Conservation (phyloP, 2,797 vertebrate species). For the Notolepis coatsorum region DNA sequence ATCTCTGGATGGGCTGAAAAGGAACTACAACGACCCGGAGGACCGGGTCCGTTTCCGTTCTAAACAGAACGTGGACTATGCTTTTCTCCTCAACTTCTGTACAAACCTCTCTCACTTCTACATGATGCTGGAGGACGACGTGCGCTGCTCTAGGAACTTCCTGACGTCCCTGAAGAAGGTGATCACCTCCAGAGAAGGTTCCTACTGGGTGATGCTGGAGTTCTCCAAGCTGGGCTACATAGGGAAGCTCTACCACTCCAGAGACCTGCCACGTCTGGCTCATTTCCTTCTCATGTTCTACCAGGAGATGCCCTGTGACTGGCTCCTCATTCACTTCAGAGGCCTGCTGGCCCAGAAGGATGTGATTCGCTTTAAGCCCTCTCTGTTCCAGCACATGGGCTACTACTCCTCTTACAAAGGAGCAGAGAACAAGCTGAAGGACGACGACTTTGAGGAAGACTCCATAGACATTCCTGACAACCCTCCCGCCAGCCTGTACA, state of each 20-base stretch:
- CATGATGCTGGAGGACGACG: slow-evolving; percentile 97
- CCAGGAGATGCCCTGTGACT: slow-evolving; percentile 99
- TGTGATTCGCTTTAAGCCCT: slow-evolving; percentile 97
- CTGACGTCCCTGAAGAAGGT: slow-evolving; percentile 96
- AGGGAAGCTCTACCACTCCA: slow-evolving; percentile 96
- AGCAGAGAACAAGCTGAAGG: slow-evolving; percentile 96
- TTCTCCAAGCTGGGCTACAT: slow-evolving; percentile 99
- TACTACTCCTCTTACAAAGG: slow-evolving; percentile 98
- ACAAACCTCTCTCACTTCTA: slow-evolving; percentile 97
- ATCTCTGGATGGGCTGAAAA: slow-evolving; percentile 92
- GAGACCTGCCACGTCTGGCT: slow-evolving; percentile 93
- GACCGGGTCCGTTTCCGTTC: slow-evolving; percentile 96
- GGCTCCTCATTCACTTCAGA: slow-evolving; percentile 96
- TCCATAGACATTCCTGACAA: slow-evolving; percentile 97
- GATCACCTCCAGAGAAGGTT: slow-evolving; percentile 92
- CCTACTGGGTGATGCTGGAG: slow-evolving; percentile 98
- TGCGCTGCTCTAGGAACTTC: slow-evolving; percentile 95
- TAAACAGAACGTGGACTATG: slow-evolving; percentile 98
- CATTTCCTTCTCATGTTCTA: slow-evolving; percentile 99
- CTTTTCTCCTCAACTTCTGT: slow-evolving; percentile 97
- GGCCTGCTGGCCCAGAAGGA: slow-evolving; percentile 95
- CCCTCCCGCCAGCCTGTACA: slow-evolving; percentile 91
- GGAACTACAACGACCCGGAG: slow-evolving; percentile 98
- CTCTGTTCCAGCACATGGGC: slow-evolving; percentile 98
- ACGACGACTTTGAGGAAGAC: slow-evolving; percentile 98